Evolutionary conservation across 2,888 invertebrate species (phyloP).

Genomic region (Catocala sponsa): DNA sequence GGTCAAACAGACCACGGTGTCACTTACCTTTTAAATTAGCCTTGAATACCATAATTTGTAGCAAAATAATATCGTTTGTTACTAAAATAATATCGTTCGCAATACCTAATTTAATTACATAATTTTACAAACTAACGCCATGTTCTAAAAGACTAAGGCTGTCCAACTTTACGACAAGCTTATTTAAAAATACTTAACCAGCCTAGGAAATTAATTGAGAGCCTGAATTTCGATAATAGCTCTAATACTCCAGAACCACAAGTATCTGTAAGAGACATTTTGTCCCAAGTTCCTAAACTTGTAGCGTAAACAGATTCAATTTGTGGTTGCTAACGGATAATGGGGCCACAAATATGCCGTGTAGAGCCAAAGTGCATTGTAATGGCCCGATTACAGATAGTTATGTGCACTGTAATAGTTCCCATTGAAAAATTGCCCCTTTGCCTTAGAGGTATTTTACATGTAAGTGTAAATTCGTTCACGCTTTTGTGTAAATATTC

Average conservation of each 20-base stretch:
- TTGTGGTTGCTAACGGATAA: constrained; percentile 62
- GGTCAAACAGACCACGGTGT: too few relatives aligned
- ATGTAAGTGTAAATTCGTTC: too few relatives aligned
- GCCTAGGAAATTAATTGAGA: not conserved
- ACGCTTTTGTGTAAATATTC: too few relatives aligned
- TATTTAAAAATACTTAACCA: too few relatives aligned
- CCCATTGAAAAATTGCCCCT: constrained; percentile 27
- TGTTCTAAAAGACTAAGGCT: too few relatives aligned
- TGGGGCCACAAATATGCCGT: constrained; percentile 62
- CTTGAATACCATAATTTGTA: too few relatives aligned
- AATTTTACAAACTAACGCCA: too few relatives aligned
- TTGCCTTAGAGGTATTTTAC: not conserved
- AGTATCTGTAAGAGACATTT: constrained; percentile 26
- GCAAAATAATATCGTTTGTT: too few relatives aligned
- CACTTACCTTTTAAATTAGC: too few relatives aligned
- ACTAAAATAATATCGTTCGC: too few relatives aligned
- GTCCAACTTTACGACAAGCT: too few relatives aligned
- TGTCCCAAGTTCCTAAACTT: constrained; percentile 52
- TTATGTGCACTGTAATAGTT: constrained; percentile 34
- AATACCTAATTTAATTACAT: too few relatives aligned
- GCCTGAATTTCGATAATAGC: constrained; percentile 3
- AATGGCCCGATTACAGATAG: constrained; percentile 53
- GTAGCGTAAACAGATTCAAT: constrained; percentile 68
- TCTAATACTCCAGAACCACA: constrained; percentile 6
- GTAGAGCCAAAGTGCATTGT: constrained; percentile 59